Evolutionary conservation across 2,113 vertebrate genomes (phyloP).

Genomic region (Larimichthys polyactis): DNA sequence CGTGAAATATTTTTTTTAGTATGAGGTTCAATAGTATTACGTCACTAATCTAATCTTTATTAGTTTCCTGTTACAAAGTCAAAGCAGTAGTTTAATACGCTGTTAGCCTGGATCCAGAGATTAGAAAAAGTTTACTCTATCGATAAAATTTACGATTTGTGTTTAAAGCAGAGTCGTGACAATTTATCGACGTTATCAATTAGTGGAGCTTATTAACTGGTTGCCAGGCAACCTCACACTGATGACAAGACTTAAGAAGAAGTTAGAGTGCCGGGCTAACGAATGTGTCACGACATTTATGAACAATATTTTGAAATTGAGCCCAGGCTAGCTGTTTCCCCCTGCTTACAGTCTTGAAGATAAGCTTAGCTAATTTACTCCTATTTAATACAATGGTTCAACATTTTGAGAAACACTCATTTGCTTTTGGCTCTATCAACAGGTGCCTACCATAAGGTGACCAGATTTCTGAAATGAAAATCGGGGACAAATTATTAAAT

Average conservation of each 20-base stretch:
- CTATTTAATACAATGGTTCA: not conserved
- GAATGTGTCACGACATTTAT: not conserved
- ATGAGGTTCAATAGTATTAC: conserved; percentile 3
- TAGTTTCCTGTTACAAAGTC: not conserved
- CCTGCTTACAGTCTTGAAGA: not conserved
- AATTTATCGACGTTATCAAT: too few species aligned
- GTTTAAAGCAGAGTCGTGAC: too few species aligned
- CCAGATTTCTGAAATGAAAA: too few species aligned
- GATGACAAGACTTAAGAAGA: too few species aligned
- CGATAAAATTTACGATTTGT: too few species aligned
- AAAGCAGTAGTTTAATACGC: not conserved
- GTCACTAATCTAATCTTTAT: conserved; percentile 3
- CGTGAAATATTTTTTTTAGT: conserved; percentile 40
- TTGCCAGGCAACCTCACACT: too few species aligned
- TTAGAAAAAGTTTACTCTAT: too few species aligned
- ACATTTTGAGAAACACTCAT: too few species aligned
- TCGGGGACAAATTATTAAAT: too few species aligned
- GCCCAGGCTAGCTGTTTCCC: not conserved
- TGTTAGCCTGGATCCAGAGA: not conserved
- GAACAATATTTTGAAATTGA: not conserved
- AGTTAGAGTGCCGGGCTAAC: not conserved
- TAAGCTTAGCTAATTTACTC: not conserved
- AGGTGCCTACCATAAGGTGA: too few species aligned
- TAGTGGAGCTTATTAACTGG: too few species aligned
- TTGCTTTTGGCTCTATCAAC: not conserved